phyloP scores from a whole-genome alignment of 2,797 vertebrate genomes.

The Menidia menidia region DNA sequence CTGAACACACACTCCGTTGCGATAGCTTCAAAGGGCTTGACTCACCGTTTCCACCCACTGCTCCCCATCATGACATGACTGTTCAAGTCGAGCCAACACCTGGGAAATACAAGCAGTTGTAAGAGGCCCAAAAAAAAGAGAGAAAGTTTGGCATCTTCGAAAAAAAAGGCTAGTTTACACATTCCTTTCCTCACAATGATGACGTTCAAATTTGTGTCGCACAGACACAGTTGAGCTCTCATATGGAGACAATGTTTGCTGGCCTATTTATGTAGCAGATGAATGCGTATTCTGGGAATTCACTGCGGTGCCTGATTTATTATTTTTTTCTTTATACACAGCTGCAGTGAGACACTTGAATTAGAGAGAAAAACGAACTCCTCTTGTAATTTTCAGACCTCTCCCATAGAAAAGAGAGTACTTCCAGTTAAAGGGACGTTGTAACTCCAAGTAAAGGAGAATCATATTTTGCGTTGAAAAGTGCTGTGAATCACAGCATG shows the following conservation, averaged over 20 bases:
- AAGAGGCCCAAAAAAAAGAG: neutral
- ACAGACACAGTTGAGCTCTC: slow-evolving; percentile 49
- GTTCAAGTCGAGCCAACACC: slow-evolving; percentile 40
- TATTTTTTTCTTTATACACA: neutral
- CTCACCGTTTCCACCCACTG: slow-evolving; percentile 68
- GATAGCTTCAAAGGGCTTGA: slow-evolving; percentile 58
- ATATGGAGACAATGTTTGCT: slow-evolving; percentile 39
- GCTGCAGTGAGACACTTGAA: slow-evolving; percentile 8
- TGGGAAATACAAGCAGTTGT: slow-evolving; percentile 36
- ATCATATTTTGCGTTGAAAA: slow-evolving; percentile 1
- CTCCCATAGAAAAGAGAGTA: slow-evolving; percentile 9
- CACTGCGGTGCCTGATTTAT: neutral
- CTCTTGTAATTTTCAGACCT: slow-evolving; percentile 2
- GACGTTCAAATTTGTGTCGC: slow-evolving; percentile 21
- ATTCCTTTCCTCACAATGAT: slow-evolving; percentile 1
- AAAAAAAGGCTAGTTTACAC: slow-evolving; percentile 13
- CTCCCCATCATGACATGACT: slow-evolving; percentile 58
- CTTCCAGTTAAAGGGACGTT: neutral
- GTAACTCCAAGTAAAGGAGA: slow-evolving; percentile 9
- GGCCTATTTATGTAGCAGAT: slow-evolving; percentile 31
- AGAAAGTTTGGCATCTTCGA: slow-evolving; percentile 5
- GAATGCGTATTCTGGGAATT: slow-evolving; percentile 29
- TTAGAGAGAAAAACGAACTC: slow-evolving; percentile 7
- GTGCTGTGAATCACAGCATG: slow-evolving; percentile 41
- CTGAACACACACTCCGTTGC: slow-evolving; percentile 42